Base-by-base conservation (phyloP, 2,888 invertebrate species). In the Lepidonotus clava region DNA sequence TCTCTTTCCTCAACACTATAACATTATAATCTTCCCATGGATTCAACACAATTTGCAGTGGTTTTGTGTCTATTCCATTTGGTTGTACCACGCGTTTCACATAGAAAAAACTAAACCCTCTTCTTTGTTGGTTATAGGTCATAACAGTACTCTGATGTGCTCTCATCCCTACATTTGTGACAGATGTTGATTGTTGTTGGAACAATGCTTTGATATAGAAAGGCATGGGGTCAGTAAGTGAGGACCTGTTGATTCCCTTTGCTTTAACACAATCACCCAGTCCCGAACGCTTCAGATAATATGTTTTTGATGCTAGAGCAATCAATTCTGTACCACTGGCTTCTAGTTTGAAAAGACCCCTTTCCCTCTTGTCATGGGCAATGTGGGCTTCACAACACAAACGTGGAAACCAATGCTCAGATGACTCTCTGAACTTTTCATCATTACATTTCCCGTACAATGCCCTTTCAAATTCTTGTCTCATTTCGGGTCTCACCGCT, bases 291-390 rank as follows among this genome's bases (percentile, higher is more conserved):
- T 56, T n/a, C n/a, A 56, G 56, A n/a, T 56, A n/a, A 32, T 86
- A 86, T 8, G 80, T 86, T 51, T 88, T 88, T n/a, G 67, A 53
- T 11, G 71, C 80, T 1, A 87, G 61, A 21, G 83, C 85, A 24
- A 87, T 51, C 24, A 87, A 67, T 11, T 34, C 71, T 38, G 36
- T 38, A 6, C 88, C 85, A 5, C n/a, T n/a, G 14, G 36, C 61
- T 61, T 88, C 85, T 1, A 88, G 28, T 56, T 88, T 88, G 46
- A 87, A 86, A 0, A 88, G 46, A 6, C 86, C 85, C 5, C 85
- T 86, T 5, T 76, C 86, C 18, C 87, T 21, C 32, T 86, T 83
- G 61, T 87, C 87, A 21, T 40, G 61, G 8, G n/a, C 80, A 14
- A 34, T 24, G 8, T 66, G 40, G 34, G 36, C 67, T 2, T 83